Conservation (phyloP, 35 echinoderm and acorn worm genomes). For the Apostichopus japonicus region DNA sequence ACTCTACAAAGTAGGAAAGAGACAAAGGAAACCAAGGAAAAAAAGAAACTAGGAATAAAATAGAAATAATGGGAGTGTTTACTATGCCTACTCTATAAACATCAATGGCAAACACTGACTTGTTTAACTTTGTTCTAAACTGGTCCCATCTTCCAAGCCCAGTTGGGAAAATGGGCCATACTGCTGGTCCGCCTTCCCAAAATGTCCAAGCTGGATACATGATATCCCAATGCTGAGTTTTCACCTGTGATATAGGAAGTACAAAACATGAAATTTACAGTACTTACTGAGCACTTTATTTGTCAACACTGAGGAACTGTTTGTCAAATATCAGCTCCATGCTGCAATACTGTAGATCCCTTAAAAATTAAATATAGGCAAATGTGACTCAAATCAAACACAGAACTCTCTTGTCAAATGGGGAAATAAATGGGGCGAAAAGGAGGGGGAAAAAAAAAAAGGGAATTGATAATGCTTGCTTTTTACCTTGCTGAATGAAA, state of each 20-base stretch:
- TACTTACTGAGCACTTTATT: too few relatives aligned
- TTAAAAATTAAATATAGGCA: too few relatives aligned
- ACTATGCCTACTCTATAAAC: not conserved
- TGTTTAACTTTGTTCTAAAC: slow-evolving; percentile 87
- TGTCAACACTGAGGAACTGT: too few relatives aligned
- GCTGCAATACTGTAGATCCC: too few relatives aligned
- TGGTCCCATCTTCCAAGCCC: slow-evolving; percentile 97
- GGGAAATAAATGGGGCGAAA: too few relatives aligned
- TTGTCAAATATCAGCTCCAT: not conserved
- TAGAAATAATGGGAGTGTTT: too few relatives aligned
- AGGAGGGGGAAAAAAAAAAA: not conserved
- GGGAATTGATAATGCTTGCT: not conserved
- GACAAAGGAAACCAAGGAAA: too few relatives aligned
- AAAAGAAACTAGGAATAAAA: too few relatives aligned
- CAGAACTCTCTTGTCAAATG: not conserved
- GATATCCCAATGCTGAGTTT: slow-evolving; percentile 85
- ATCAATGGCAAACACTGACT: slow-evolving; percentile 42
- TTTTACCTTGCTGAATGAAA: slow-evolving; percentile 97
- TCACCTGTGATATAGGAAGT: slow-evolving; percentile 53
- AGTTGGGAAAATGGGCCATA: slow-evolving; percentile 97
- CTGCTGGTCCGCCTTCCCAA: slow-evolving; percentile 99
- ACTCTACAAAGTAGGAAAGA: too few relatives aligned
- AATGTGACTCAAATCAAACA: too few relatives aligned
- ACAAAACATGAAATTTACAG: not conserved
- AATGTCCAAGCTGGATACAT: slow-evolving; percentile 99